phyloP scores from a whole-genome alignment of 53 echinoderm and acorn worm genomes.

The Hippasteria phrygiana region DNA sequence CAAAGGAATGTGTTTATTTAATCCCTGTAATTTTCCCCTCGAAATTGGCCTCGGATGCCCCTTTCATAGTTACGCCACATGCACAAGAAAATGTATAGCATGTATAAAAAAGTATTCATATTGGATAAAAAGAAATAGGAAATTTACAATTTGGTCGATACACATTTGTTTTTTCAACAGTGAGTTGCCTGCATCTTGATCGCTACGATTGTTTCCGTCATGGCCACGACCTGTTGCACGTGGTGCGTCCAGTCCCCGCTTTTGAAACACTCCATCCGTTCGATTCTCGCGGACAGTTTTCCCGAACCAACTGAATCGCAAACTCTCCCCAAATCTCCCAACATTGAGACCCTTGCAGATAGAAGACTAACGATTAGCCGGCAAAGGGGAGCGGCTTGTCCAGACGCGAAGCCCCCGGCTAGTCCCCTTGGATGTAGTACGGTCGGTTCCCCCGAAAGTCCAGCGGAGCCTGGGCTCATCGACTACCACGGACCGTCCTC shows the following conservation, averaged over 20 bases:
- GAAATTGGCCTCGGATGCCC: too few relatives aligned
- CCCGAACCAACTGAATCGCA: neutral
- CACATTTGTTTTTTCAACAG: too few relatives aligned
- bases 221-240: constrained; percentile 46
- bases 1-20: too few relatives aligned
- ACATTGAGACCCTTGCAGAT: neutral
- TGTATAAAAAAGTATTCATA: too few relatives aligned
- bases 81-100: too few relatives aligned
- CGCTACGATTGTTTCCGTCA: neutral
- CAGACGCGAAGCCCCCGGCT: neutral
- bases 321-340: neutral
- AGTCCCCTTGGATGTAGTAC: neutral
- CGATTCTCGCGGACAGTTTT: constrained; percentile 21
- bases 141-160: too few relatives aligned
- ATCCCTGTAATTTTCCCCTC: too few relatives aligned
- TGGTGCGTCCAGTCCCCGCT: constrained; percentile 46
- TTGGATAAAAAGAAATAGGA: too few relatives aligned
- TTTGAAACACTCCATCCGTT: constrained; percentile 41
- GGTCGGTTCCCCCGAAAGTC: neutral
- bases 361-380: neutral
- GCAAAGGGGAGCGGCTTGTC: too few relatives aligned
- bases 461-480: neutral
- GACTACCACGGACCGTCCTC: constrained; percentile 10
- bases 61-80: too few relatives aligned
- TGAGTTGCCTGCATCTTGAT: neutral